Evolutionary conservation across 2,797 vertebrate genomes (phyloP).

Genomic region (Borostomias antarcticus): DNA sequence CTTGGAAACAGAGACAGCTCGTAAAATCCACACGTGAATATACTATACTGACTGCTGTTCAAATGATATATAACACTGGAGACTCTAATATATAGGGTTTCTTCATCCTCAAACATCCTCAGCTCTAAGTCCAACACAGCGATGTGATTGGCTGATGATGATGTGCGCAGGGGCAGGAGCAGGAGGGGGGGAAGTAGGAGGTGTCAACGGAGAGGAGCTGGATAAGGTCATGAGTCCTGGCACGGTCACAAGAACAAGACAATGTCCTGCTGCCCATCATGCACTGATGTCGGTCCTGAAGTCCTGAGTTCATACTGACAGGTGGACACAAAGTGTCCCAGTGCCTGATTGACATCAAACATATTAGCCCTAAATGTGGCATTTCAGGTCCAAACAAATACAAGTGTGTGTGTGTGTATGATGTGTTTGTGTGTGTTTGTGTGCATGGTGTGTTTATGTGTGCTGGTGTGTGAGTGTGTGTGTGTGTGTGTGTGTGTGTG

Average conservation of each 20-base stretch:
- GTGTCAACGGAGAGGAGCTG: slow-evolving; percentile 13
- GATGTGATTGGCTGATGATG: slow-evolving; percentile 65
- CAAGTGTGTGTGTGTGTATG: not conserved
- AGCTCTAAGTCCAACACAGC: slow-evolving; percentile 33
- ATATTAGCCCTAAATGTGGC: not conserved
- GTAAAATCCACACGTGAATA: not conserved
- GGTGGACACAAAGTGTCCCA: not conserved
- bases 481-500: not conserved
- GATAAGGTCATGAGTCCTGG: slow-evolving; percentile 13
- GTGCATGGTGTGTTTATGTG: not conserved
- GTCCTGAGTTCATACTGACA: not conserved
- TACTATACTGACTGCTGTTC: not conserved
- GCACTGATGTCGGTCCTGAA: not conserved
- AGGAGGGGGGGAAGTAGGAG: slow-evolving; percentile 25
- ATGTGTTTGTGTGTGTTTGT: not conserved
- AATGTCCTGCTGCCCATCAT: not conserved
- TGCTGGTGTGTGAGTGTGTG: too few species aligned
- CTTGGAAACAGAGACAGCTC: not conserved
- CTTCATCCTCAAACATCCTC: slow-evolving; percentile 55
- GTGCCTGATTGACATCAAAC: not conserved
- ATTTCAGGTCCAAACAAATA: not conserved
- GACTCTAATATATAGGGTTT: slow-evolving; percentile 56
- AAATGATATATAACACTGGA: slow-evolving; percentile 3
- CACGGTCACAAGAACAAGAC: not conserved
- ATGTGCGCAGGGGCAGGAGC: slow-evolving; percentile 16